Conservation (phyloP, 2,113 vertebrate genomes). For the Engraulis encrasicolus region DNA sequence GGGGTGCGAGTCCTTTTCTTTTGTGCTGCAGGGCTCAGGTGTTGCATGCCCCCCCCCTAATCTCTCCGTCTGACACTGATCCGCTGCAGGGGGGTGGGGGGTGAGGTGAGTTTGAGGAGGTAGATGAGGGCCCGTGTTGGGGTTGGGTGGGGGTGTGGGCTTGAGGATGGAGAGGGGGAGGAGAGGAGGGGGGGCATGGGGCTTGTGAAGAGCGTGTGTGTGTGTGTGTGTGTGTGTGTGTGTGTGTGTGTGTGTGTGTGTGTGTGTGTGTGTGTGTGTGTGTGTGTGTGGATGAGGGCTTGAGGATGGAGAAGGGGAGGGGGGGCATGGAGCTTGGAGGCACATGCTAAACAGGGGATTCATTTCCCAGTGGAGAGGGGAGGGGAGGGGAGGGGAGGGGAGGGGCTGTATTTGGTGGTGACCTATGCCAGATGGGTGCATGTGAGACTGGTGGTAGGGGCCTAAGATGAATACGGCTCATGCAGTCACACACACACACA, state of each 20-base stretch:
- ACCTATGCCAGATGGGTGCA: conserved; percentile 4
- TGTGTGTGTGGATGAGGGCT: background rate
- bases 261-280: too few species aligned
- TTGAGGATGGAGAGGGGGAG: too few species aligned
- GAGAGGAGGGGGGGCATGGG: background rate
- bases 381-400: background rate
- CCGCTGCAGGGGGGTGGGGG: background rate
- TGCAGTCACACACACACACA: background rate
- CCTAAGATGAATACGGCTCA: conserved; percentile 3
- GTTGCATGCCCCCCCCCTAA: conserved; percentile 33
- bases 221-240: too few species aligned
- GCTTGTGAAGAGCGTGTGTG: too few species aligned
- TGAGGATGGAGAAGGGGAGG: background rate
- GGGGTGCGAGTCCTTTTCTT: conserved; percentile 1
- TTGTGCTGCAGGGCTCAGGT: conserved; percentile 48
- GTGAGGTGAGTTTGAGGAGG: background rate
- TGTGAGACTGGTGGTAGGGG: background rate
- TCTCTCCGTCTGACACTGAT: conserved; percentile 46
- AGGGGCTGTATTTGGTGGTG: background rate
- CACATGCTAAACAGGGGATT: conserved; percentile 15
- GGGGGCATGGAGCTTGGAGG: background rate
- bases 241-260: too few species aligned
- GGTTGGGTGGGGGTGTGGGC: too few species aligned
- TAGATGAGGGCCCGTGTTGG: too few species aligned
- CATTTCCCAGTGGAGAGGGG: background rate